Percentiles rank a stretch among this genome's conserved stretches.
Conservation (phyloP, 2,797 vertebrate genomes). For the Gastrophryne carolinensis region DNA sequence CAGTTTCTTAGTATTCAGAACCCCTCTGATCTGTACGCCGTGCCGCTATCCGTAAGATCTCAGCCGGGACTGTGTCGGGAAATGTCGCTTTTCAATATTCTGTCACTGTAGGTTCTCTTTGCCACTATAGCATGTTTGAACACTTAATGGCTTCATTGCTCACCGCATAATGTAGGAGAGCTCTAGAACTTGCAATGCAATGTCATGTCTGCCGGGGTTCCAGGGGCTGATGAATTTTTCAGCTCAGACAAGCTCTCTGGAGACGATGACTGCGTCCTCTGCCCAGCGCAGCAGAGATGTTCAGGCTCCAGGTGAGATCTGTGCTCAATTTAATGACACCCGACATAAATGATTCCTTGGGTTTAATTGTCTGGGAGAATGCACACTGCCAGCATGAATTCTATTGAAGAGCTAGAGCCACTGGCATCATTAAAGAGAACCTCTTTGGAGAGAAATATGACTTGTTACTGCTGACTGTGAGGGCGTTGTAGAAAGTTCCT, state of each 20-base stretch:
- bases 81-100: no score
- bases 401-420: neutral
- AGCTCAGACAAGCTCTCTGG: neutral
- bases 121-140: no score
- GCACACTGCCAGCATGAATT: neutral
- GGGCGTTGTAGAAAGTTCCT: no score
- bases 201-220: neutral
- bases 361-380: no score
- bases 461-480: no score
- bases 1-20: no score
- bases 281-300: neutral
- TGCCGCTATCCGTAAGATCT: no score
- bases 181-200: neutral
- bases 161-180: neutral
- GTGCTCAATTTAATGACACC: constrained; percentile 6
- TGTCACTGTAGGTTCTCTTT: no score
- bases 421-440: neutral
- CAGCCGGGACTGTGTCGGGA: no score
- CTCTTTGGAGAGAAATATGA: no score
- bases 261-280: constrained; percentile 1
- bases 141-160: neutral
- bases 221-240: neutral
- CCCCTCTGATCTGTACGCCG: no score
- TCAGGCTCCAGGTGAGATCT: constrained; percentile 4
- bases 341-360: constrained; percentile 11